Percentiles rank a stretch among this genome's conserved stretches.
phyloP scores from a whole-genome alignment of 2,888 invertebrate genomes.

The Platynereis dumerilii region DNA sequence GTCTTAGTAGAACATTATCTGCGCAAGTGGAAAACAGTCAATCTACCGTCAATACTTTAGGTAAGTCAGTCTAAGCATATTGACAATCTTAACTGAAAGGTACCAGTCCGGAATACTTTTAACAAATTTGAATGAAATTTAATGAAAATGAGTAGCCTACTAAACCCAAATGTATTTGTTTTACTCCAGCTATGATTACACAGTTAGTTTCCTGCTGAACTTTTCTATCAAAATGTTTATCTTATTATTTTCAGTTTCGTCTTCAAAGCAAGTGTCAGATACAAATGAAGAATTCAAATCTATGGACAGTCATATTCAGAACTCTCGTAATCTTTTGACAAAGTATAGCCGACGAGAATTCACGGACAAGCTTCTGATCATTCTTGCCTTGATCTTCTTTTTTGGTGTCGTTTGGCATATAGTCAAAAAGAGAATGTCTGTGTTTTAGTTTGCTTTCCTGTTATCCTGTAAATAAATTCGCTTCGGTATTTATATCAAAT shows the following conservation, averaged over 20 bases:
- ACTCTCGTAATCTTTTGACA: conserved; percentile 87
- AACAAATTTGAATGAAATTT: no score
- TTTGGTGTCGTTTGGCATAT: conserved; percentile 88
- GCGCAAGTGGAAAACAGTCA: background rate
- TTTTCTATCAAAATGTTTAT: background rate
- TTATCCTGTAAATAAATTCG: no score
- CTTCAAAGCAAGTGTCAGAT: conserved; percentile 50
- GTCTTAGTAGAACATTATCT: background rate
- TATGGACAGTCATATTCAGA: conserved; percentile 85
- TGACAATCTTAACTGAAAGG: no score
- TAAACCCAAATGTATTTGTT: no score
- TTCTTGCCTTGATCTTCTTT: conserved; percentile 62
- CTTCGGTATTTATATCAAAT: no score
- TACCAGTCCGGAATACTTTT: no score
- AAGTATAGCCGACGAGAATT: conserved; percentile 94
- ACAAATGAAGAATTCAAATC: conserved; percentile 75
- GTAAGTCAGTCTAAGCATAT: background rate
- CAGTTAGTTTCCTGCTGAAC: background rate
- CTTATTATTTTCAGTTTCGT: conserved; percentile 49
- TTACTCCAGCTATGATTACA: no score
- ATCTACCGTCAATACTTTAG: conserved; percentile 2
- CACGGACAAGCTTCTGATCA: conserved; percentile 86
- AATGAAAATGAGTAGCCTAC: no score
- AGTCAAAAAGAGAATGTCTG: conserved; percentile 76
- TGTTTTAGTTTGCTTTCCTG: no score